Evolutionary conservation across 2,113 vertebrate genomes (phyloP).

Genomic region (Parotia lawesii): DNA sequence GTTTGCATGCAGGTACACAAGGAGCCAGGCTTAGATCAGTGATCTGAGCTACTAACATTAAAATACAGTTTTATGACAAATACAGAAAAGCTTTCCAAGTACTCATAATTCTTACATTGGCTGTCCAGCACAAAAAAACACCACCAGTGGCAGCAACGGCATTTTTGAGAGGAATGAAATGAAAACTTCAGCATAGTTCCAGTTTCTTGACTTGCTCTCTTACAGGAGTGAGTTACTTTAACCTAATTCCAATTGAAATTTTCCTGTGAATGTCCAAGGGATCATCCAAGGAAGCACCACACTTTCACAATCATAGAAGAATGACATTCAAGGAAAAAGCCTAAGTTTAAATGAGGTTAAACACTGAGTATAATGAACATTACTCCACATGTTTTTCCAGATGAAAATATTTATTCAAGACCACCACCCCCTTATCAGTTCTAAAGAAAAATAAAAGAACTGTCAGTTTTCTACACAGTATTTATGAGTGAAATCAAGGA

Average conservation of each 20-base stretch:
- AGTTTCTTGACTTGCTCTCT: neutral
- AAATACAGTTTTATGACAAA: neutral
- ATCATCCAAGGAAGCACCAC: neutral
- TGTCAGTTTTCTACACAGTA: neutral
- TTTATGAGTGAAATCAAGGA: neutral
- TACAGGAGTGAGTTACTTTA: neutral
- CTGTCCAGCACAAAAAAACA: neutral
- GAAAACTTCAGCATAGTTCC: neutral
- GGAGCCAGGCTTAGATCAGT: neutral
- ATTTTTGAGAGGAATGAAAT: constrained; percentile 17
- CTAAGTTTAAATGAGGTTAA: neutral
- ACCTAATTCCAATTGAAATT: neutral
- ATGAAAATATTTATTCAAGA: neutral
- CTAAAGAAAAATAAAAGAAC: neutral
- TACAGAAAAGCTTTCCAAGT: neutral
- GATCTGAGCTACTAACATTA: neutral
- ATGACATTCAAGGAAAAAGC: neutral
- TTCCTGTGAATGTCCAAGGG: neutral
- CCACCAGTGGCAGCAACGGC: neutral
- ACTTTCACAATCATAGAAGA: neutral
- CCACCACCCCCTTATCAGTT: neutral
- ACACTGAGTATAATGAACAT: neutral
- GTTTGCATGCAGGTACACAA: neutral
- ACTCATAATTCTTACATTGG: neutral
- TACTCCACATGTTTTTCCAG: neutral